phyloP scores from a whole-genome alignment of 2,888 invertebrate species.

The Trissolcus brochymenae region DNA sequence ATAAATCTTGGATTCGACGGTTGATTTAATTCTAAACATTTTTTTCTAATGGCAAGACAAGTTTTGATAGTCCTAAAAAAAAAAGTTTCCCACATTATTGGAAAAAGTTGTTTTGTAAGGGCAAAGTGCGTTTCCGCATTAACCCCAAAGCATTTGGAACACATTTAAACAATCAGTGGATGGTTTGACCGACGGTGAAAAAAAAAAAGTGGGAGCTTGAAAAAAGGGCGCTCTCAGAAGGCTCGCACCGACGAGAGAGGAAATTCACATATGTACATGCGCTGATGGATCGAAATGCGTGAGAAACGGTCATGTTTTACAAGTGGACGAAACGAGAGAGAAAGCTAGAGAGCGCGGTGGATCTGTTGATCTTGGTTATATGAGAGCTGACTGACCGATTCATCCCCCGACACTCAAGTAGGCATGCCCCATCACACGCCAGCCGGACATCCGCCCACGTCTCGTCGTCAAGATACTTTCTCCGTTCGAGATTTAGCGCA shows the following conservation, averaged over 20 bases:
- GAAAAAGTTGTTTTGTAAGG: not conserved
- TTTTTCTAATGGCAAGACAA: too few species aligned
- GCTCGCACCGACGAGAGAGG: slow-evolving; percentile 9
- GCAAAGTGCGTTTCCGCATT: slow-evolving; percentile 15
- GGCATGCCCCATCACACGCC: slow-evolving; percentile 29
- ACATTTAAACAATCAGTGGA: slow-evolving; percentile 32
- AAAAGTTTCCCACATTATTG: slow-evolving; percentile 1
- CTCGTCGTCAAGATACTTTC: slow-evolving; percentile 48
- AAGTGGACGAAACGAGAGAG: slow-evolving; percentile 38
- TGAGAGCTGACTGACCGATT: slow-evolving; percentile 54
- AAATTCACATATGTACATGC: slow-evolving; percentile 17
- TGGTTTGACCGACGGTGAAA: slow-evolving; percentile 23
- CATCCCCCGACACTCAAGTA: slow-evolving; percentile 28
- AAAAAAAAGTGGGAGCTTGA: slow-evolving; percentile 22
- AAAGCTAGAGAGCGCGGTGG: slow-evolving; percentile 31
- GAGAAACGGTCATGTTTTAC: slow-evolving; percentile 52
- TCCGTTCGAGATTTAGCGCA: slow-evolving; percentile 27
- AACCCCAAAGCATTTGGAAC: slow-evolving; percentile 17
- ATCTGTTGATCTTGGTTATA: slow-evolving; percentile 52
- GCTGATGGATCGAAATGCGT: slow-evolving; percentile 36
- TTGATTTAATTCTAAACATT: too few species aligned
- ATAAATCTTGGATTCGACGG: too few species aligned
- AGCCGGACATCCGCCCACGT: slow-evolving; percentile 57
- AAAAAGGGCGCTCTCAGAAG: slow-evolving; percentile 24
- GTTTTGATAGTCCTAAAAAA: not conserved